Base-by-base conservation (phyloP, 2,888 invertebrate species). In the Argynnis bischoffii region DNA sequence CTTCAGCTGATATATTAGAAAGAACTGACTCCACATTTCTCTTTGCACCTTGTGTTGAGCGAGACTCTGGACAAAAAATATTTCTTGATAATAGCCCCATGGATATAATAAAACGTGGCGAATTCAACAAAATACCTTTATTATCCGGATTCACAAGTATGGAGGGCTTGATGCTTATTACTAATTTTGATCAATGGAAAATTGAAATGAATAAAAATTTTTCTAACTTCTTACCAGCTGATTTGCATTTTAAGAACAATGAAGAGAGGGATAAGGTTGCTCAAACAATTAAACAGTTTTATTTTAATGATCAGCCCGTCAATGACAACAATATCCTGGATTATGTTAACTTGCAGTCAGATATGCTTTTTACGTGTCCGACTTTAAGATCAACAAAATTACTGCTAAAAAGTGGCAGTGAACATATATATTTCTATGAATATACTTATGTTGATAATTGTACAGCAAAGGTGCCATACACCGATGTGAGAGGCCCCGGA, bases 181-280 rank as follows among this genome's bases (percentile, higher is more conserved):
- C 16, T 0, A 3, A 51, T 1, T 83, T 83, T 54, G 75, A 81
- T 5, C 1, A 13, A 0, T 85, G 82, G 82, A 80, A 80, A 69
- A 51, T 54, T 41, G 60, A 55, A 65, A 87, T 89, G 84, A 83
- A 84, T 75, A 70, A 78, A n/a, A 81, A 79, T 0, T 87, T 88
- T 76, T 78, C 83, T 0, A 79, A 86, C 8, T 87, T 85, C 63
- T 50, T 89, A 18, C 86, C 88, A 2, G 75, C 70, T 15, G 82
- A 88, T 64, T 73, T 89, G 6, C 67, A 78, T 54, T 76, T 75
- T 47, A 14, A 65, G 55, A 55, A 41, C 47, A 35, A 55, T 31
- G 57, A 73, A 56, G 76, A 83, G 63, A 82, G 70, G 63, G 69
- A 79, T 48, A 59, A 72, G 59, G 67, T 84, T 0, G 76, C 76